Conservation (phyloP, 2,888 invertebrate genomes). For the Apodemia mormo region DNA sequence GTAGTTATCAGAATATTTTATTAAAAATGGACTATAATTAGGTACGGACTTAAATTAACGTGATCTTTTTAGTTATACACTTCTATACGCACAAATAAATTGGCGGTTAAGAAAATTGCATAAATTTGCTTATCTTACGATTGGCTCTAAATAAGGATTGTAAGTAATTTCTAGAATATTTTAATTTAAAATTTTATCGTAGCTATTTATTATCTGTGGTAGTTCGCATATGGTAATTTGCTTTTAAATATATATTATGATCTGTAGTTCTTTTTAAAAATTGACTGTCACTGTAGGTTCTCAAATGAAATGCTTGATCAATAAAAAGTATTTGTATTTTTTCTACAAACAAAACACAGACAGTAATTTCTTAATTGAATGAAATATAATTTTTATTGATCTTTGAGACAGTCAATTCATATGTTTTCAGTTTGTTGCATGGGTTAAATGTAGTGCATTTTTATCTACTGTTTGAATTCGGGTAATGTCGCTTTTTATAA, state of each 20-base stretch:
- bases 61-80: background rate
- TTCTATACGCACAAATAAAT: slow-evolving; percentile 13
- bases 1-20: background rate
- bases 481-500: no score
- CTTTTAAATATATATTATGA: background rate
- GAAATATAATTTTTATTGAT: no score
- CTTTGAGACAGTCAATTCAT: no score
- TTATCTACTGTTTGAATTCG: no score
- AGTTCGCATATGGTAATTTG: background rate
- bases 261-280: background rate
- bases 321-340: no score
- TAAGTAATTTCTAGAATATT: slow-evolving; percentile 13
- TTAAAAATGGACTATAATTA: background rate
- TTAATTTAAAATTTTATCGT: slow-evolving; percentile 1
- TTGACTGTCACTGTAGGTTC: background rate
- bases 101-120: slow-evolving; percentile 11
- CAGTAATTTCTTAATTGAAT: no score
- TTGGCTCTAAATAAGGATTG: slow-evolving; percentile 4
- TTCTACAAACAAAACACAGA: no score
- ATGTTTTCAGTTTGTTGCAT: no score
- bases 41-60: background rate
- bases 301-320: no score
- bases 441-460: no score
- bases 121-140: background rate
- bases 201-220: slow-evolving; percentile 10